Conservation (phyloP, 2,797 vertebrate species). For the Manis crassicaudata region DNA sequence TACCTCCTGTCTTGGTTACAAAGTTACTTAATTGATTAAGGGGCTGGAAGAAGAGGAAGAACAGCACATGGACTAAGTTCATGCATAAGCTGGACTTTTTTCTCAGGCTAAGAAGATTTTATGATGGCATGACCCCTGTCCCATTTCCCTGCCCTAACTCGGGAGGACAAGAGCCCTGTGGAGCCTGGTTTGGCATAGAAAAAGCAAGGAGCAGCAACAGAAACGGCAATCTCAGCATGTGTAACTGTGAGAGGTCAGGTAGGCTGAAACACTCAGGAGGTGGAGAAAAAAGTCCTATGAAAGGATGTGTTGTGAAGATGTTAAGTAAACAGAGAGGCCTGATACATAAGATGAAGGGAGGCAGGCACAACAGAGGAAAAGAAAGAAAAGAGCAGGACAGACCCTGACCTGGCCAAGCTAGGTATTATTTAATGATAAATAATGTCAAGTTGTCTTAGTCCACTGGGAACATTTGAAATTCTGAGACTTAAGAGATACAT, state of each 20-base stretch:
- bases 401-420: no score
- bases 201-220: not conserved
- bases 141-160: no score
- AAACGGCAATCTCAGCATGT: not conserved
- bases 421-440: not conserved
- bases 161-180: no score
- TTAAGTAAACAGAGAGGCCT: not conserved
- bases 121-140: no score
- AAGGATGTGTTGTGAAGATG: not conserved
- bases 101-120: no score
- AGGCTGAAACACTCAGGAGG: not conserved
- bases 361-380: not conserved
- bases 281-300: not conserved
- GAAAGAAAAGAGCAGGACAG: not conserved
- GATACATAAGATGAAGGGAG: not conserved
- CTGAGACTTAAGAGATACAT: not conserved
- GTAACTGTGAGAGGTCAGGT: no score
- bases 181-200: not conserved
- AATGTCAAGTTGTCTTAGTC: not conserved
- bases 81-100: no score
- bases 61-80: no score
- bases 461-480: not conserved
- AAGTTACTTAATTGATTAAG: no score
- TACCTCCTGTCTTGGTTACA: no score
- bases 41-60: no score